Percentiles rank a stretch among this genome's conserved stretches.
These are phyloP conservation scores for Pelobates cultripes DNA, from an alignment of 2,797 vertebrate species.

Conservation along the genomic window DNA sequence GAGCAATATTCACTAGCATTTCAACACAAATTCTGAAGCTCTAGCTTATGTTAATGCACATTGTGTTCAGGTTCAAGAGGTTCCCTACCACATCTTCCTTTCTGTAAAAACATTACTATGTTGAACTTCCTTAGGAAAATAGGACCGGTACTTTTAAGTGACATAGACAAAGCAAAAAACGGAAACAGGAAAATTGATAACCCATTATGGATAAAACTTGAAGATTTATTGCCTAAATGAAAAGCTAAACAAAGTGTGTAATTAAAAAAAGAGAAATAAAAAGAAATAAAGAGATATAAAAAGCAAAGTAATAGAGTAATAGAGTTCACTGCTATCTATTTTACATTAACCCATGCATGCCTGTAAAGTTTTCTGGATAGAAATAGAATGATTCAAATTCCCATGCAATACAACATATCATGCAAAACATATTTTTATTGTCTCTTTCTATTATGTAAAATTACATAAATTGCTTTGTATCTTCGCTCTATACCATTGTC, in stretches of 20 bases:
- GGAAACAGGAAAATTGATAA: constrained; percentile 91
- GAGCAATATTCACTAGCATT: constrained; percentile 35
- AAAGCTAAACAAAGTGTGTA: constrained; percentile 68
- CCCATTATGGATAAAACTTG: constrained; percentile 78
- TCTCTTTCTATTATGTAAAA: too few species aligned
- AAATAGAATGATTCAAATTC: too few species aligned
- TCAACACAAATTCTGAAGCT: constrained; percentile 53
- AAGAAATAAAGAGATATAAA: not conserved
- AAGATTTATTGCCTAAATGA: constrained; percentile 84
- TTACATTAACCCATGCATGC: too few species aligned
- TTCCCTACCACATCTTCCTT: constrained; percentile 90
- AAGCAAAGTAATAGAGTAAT: too few species aligned
- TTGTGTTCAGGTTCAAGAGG: constrained; percentile 86
- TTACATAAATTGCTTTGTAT: too few species aligned
- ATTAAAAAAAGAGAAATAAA: not conserved
- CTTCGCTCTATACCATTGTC: too few species aligned
- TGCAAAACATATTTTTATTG: too few species aligned
- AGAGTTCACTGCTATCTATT: too few species aligned
- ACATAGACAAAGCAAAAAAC: constrained; percentile 78
- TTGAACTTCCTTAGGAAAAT: constrained; percentile 91
- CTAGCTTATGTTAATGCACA: constrained; percentile 60
- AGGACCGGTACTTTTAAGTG: constrained; percentile 80
- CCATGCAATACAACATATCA: too few species aligned
- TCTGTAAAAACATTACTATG: constrained; percentile 75
- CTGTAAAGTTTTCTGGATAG: too few species aligned